phyloP scores from a whole-genome alignment of 2,888 invertebrate genomes.

The Deilephila elpenor region DNA sequence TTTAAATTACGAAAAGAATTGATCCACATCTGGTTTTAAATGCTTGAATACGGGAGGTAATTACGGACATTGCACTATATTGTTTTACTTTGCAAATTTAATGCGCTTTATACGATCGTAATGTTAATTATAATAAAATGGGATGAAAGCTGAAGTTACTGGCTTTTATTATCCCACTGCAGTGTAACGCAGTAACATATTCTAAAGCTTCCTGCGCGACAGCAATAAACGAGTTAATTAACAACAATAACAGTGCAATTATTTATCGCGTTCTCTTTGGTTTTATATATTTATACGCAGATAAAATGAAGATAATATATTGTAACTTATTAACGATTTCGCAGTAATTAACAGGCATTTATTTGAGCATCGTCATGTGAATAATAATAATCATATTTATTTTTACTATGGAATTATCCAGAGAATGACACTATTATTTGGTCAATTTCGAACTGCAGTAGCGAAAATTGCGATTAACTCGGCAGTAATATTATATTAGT shows the following conservation, averaged over 20 bases:
- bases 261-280: conserved; percentile 12
- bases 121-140: conserved; percentile 11
- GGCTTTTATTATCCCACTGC: conserved; percentile 23
- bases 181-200: conserved; percentile 12
- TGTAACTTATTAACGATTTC: conserved; percentile 12
- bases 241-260: conserved; percentile 18
- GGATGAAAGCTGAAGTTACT: conserved; percentile 10
- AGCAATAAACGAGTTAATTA: conserved; percentile 21
- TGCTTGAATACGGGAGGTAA: not conserved
- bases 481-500: too few species aligned
- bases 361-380: not conserved
- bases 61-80: not conserved
- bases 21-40: not conserved
- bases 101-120: conserved; percentile 9
- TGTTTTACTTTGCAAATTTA: not conserved
- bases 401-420: not conserved
- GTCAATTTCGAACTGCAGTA: too few species aligned
- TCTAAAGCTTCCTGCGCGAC: conserved; percentile 20
- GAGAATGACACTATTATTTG: too few species aligned
- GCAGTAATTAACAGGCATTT: not conserved
- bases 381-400: conserved; percentile 8
- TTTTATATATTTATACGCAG: not conserved
- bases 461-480: too few species aligned
- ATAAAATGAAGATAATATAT: conserved; percentile 18
- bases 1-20: not conserved